Conservation (phyloP, 2,888 invertebrate species). For the Sesia apiformis region DNA sequence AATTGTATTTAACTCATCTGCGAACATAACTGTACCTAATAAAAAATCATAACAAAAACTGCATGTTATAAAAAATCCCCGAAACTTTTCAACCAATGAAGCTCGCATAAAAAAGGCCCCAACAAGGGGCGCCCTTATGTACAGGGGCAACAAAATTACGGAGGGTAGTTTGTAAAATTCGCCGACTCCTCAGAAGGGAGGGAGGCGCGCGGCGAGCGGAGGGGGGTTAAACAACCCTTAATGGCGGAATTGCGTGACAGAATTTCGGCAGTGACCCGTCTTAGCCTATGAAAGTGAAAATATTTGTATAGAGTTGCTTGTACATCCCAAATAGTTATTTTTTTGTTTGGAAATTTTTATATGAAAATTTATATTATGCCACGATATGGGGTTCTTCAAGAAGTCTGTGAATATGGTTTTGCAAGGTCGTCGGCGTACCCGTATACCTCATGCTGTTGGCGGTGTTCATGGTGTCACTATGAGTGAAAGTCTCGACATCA, state of each 20-base stretch:
- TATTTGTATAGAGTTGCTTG: constrained; percentile 47
- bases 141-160: constrained; percentile 51
- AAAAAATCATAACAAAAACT: constrained; percentile 26
- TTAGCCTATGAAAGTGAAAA: constrained; percentile 69
- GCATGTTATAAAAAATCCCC: constrained; percentile 44
- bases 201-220: constrained; percentile 18
- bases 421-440: no score
- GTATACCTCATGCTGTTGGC: no score
- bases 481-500: no score
- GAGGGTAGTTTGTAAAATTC: constrained; percentile 68
- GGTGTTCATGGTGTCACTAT: no score
- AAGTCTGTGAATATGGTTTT: no score
- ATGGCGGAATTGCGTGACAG: constrained; percentile 73
- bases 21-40: no score
- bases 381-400: no score
- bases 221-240: constrained; percentile 59
- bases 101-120: constrained; percentile 43
- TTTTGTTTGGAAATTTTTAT: background rate
- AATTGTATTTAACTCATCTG: no score
- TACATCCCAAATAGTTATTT: background rate
- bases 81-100: constrained; percentile 20
- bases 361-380: background rate
- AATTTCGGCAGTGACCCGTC: constrained; percentile 72
- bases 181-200: constrained; percentile 42
- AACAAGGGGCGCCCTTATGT: constrained; percentile 32